Conservation (phyloP, 1,140 invertebrate species). For the Limonius californicus region DNA sequence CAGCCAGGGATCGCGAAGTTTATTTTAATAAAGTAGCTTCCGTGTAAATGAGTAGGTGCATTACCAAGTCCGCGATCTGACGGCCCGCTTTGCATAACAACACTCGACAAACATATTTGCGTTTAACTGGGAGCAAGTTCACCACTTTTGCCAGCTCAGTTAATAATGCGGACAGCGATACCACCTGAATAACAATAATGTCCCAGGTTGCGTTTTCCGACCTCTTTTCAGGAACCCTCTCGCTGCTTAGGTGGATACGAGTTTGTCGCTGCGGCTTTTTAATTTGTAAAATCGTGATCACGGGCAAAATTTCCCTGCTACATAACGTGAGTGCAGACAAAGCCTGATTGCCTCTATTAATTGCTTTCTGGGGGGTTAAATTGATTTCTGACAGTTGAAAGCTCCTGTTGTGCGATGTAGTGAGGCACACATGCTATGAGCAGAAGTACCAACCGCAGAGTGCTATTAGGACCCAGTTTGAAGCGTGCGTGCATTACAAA, state of each 20-base stretch:
- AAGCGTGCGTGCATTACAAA: constrained; percentile 8
- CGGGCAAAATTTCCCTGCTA: too few species aligned
- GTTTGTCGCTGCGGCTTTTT: background rate
- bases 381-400: constrained; percentile 15
- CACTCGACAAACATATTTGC: constrained; percentile 12
- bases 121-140: constrained; percentile 1
- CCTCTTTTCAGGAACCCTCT: too few species aligned
- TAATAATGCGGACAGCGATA: constrained; percentile 5
- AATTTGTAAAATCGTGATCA: too few species aligned
- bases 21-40: constrained; percentile 13
- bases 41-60: constrained; percentile 12
- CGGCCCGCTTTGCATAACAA: constrained; percentile 11
- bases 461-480: constrained; percentile 12
- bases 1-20: constrained; percentile 7
- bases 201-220: too few species aligned
- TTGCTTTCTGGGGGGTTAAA: constrained; percentile 10
- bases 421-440: constrained; percentile 6
- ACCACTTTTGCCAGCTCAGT: background rate
- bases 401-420: constrained; percentile 6
- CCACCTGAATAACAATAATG: constrained; percentile 3
- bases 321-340: background rate
- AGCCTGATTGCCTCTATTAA: constrained; percentile 12
- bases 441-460: constrained; percentile 14
- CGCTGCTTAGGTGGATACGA: too few species aligned
- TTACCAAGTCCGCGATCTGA: constrained; percentile 5